phyloP scores from a whole-genome alignment of 1,140 invertebrate species.

The Leptinotarsa defecta region DNA sequence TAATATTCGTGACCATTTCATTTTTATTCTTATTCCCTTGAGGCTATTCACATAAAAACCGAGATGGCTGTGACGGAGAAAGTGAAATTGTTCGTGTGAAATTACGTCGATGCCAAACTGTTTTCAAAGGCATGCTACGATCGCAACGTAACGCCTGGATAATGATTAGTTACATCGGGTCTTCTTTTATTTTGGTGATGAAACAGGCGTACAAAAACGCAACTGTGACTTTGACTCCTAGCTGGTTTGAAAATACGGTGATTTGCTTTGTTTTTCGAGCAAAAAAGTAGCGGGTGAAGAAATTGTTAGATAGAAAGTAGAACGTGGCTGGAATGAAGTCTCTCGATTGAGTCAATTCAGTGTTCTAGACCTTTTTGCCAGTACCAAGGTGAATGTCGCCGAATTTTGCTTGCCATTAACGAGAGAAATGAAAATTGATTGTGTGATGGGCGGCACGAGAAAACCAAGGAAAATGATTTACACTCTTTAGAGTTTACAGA shows the following conservation, averaged over 20 bases:
- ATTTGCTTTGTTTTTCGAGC: not conserved
- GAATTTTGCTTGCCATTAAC: too few relatives aligned
- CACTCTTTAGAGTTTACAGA: too few relatives aligned
- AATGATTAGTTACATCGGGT: not conserved
- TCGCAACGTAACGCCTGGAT: not conserved
- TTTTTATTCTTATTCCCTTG: not conserved
- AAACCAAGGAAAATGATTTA: too few relatives aligned
- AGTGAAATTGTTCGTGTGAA: conserved; percentile 1
- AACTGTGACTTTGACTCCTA: not conserved
- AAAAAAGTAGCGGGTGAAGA: not conserved
- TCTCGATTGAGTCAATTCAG: too few relatives aligned
- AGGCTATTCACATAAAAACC: not conserved
- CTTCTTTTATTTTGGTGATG: conserved; percentile 6
- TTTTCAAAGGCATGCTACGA: conserved; percentile 5
- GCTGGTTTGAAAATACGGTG: not conserved
- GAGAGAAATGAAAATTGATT: too few relatives aligned
- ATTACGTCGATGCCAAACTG: not conserved
- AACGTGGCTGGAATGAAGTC: too few relatives aligned
- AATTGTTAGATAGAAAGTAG: not conserved
- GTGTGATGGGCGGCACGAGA: too few relatives aligned
- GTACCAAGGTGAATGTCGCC: too few relatives aligned
- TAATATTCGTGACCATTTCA: not conserved
- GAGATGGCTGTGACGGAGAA: not conserved
- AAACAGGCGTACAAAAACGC: not conserved
- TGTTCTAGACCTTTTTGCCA: too few relatives aligned